phyloP scores from a whole-genome alignment of 2,888 invertebrate species.

The Trichacis sp. region DNA sequence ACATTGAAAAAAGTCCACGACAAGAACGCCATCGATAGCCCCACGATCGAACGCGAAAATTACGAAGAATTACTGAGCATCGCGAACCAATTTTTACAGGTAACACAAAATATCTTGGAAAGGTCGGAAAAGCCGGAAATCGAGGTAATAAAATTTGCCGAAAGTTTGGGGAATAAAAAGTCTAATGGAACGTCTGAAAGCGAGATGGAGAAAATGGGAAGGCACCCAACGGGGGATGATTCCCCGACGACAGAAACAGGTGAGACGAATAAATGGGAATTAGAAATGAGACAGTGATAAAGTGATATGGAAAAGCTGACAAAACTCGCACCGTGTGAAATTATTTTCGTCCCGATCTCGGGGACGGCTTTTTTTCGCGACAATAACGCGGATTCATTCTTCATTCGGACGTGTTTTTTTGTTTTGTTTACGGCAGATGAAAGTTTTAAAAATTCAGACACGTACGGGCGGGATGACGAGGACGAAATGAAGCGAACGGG shows the following conservation, averaged over 20 bases:
- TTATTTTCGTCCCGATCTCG: neutral
- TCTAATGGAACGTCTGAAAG: conserved; percentile 17
- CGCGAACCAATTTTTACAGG: conserved; percentile 36
- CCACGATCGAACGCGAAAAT: neutral
- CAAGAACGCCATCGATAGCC: neutral
- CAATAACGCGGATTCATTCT: no score
- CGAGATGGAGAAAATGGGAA: conserved; percentile 15
- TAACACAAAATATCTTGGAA: conserved; percentile 39
- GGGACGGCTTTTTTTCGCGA: neutral
- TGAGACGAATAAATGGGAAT: conserved; percentile 10
- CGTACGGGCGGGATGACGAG: conserved; percentile 13
- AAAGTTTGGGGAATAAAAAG: neutral
- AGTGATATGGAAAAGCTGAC: no score
- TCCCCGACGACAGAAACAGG: conserved; percentile 15
- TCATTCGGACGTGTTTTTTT: no score
- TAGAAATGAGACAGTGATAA: neutral
- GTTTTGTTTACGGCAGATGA: conserved; percentile 1
- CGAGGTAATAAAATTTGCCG: conserved; percentile 10
- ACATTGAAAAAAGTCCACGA: neutral
- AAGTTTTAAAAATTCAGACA: neutral
- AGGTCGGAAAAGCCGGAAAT: conserved; percentile 13
- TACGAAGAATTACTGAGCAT: conserved; percentile 31
- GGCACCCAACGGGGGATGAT: conserved; percentile 11
- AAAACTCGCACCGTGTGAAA: no score
- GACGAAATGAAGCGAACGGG: conserved; percentile 5